Percentiles rank a stretch among this genome's conserved stretches.
These are phyloP conservation scores for Drosophila differens DNA, from an alignment of 2,888 invertebrate species.

Conservation along the genomic window DNA sequence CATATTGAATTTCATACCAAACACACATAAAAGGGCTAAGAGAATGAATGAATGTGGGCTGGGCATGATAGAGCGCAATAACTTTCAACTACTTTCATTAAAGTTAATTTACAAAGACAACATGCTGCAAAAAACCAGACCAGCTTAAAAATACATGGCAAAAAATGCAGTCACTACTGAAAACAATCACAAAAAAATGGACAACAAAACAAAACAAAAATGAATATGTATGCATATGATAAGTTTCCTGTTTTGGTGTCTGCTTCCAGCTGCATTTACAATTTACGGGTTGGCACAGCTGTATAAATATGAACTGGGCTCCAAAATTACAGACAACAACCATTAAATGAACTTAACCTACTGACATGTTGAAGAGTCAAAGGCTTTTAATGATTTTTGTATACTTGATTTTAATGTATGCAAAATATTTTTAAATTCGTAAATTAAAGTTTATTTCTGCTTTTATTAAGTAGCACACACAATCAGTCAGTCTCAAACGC, in stretches of 20 bases:
- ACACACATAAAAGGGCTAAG: conserved; percentile 8
- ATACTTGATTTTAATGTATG: not conserved
- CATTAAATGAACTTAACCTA: conserved; percentile 18
- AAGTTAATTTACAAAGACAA: conserved; percentile 76
- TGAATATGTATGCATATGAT: not conserved
- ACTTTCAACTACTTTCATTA: conserved; percentile 55
- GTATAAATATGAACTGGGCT: conserved; percentile 43
- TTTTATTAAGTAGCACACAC: not conserved
- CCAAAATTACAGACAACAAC: conserved; percentile 1
- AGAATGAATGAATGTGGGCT: not conserved
- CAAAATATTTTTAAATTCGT: not conserved
- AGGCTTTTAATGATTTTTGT: not conserved
- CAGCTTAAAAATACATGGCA: conserved; percentile 70
- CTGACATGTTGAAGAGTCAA: not conserved
- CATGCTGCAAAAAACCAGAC: conserved; percentile 32
- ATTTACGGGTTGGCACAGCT: conserved; percentile 47
- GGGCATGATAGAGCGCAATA: not conserved
- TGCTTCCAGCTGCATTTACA: conserved; percentile 45
- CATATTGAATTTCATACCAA: conserved; percentile 69
- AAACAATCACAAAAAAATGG: conserved; percentile 40
- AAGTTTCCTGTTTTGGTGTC: conserved; percentile 19
- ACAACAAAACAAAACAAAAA: conserved; percentile 26
- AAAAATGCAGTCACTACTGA: conserved; percentile 17
- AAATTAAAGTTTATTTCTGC: not conserved
- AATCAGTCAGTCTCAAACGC: not conserved